Conservation (phyloP, 2,888 invertebrate species). For the Copidosoma aretas region DNA sequence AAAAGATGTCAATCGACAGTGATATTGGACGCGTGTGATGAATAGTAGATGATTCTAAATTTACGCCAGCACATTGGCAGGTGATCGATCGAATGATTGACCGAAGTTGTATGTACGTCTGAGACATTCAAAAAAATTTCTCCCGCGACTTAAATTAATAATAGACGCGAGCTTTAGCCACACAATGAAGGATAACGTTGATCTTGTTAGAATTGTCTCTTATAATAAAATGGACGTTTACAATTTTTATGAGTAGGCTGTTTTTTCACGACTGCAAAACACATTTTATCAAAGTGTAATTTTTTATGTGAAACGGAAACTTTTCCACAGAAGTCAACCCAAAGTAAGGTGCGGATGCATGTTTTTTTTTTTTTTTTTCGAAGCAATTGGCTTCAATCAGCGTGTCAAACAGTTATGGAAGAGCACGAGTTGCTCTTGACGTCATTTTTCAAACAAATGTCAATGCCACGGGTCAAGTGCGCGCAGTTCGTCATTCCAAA, state of each 20-base stretch:
- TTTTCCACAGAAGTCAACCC: conserved; percentile 1
- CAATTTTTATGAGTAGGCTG: too few relatives aligned
- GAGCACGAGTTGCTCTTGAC: conserved; percentile 10
- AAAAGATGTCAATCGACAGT: background rate
- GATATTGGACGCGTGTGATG: conserved; percentile 1
- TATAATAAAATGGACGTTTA: background rate
- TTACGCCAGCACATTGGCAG: conserved; percentile 20
- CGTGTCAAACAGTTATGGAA: conserved; percentile 21
- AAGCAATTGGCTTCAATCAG: conserved; percentile 28
- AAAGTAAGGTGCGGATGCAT: conserved; percentile 1
- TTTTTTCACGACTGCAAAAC: too few relatives aligned
- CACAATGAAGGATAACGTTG: too few relatives aligned
- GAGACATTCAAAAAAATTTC: too few relatives aligned
- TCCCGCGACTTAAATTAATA: background rate
- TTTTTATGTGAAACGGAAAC: too few relatives aligned
- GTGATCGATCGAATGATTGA: background rate
- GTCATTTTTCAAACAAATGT: conserved; percentile 19
- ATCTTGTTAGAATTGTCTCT: background rate
- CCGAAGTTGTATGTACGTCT: background rate
- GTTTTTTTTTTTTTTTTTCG: conserved; percentile 7
- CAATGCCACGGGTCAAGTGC: background rate
- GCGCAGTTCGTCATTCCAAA: background rate
- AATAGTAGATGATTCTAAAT: conserved; percentile 16
- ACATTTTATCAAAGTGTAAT: background rate
- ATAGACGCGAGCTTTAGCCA: background rate